Percentiles rank a stretch among this genome's conserved stretches.
phyloP scores from a whole-genome alignment of 2,113 vertebrate species.

The Antigone vipio region DNA sequence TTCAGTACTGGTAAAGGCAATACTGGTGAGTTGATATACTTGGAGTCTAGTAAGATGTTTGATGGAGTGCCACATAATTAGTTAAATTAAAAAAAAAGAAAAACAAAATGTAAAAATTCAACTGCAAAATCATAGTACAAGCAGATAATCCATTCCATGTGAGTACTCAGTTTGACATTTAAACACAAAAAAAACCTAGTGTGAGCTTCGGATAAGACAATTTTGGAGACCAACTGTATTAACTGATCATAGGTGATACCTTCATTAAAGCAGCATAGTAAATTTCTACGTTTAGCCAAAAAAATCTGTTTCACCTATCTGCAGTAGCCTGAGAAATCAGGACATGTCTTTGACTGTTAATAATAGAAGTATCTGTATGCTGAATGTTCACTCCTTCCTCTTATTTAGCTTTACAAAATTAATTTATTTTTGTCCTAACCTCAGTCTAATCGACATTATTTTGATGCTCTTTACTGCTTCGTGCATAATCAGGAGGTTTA shows the following conservation, averaged over 20 bases:
- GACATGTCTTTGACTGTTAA: background rate
- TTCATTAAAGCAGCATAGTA: background rate
- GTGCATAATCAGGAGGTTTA: background rate
- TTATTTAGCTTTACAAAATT: background rate
- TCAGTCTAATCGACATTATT: background rate
- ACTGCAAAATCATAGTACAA: background rate
- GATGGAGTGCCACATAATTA: background rate
- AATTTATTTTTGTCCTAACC: background rate
- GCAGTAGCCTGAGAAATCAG: background rate
- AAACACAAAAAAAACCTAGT: background rate
- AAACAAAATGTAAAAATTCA: background rate
- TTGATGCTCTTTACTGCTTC: background rate
- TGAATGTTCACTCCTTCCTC: background rate
- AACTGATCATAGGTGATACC: background rate
- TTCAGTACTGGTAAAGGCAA: background rate
- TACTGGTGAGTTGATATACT: background rate
- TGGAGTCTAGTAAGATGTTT: background rate
- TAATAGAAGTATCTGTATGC: background rate
- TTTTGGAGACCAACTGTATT: background rate
- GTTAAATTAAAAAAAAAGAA: background rate
- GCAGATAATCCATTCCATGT: background rate
- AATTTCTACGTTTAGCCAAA: background rate
- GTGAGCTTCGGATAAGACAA: background rate
- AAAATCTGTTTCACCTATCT: background rate
- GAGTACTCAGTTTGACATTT: background rate